phyloP scores from a whole-genome alignment of 2,888 invertebrate species.

The Thyatira batis region DNA sequence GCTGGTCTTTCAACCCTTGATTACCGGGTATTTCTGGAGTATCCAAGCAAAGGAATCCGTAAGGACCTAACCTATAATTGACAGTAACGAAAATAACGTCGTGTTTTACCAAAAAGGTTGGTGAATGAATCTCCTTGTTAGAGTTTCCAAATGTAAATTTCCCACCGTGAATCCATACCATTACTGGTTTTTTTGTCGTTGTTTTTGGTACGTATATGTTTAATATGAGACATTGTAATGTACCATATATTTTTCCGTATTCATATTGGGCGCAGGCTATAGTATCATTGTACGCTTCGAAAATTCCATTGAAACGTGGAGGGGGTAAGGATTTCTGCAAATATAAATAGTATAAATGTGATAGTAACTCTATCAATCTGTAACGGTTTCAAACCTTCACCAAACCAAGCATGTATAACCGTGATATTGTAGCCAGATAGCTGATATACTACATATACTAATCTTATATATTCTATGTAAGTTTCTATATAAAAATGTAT shows the following conservation, averaged over 20 bases:
- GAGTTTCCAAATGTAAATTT: constrained; percentile 23
- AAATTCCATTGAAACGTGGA: constrained; percentile 20
- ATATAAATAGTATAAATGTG: too few relatives aligned
- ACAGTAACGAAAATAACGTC: constrained; percentile 34
- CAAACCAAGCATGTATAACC: too few relatives aligned
- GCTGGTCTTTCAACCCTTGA: constrained; percentile 40
- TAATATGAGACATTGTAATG: constrained; percentile 74
- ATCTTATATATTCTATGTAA: too few relatives aligned
- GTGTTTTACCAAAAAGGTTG: constrained; percentile 31
- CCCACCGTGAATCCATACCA: constrained; percentile 8
- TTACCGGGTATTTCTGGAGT: constrained; percentile 32
- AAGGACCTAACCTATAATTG: constrained; percentile 30
- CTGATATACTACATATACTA: too few relatives aligned
- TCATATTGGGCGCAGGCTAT: constrained; percentile 30
- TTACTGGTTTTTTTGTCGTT: background rate
- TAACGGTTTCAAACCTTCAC: too few relatives aligned
- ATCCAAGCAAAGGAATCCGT: constrained; percentile 31
- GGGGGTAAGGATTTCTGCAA: constrained; percentile 13
- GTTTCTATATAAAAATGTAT: too few relatives aligned
- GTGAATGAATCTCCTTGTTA: constrained; percentile 25
- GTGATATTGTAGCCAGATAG: too few relatives aligned
- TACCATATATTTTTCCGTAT: constrained; percentile 45
- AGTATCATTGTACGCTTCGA: constrained; percentile 29
- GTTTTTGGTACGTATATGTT: constrained; percentile 11
- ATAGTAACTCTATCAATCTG: too few relatives aligned